Percentiles rank a stretch among this genome's conserved stretches.
phyloP scores from a whole-genome alignment of 2,797 vertebrate species.

The Poecilia picta region DNA sequence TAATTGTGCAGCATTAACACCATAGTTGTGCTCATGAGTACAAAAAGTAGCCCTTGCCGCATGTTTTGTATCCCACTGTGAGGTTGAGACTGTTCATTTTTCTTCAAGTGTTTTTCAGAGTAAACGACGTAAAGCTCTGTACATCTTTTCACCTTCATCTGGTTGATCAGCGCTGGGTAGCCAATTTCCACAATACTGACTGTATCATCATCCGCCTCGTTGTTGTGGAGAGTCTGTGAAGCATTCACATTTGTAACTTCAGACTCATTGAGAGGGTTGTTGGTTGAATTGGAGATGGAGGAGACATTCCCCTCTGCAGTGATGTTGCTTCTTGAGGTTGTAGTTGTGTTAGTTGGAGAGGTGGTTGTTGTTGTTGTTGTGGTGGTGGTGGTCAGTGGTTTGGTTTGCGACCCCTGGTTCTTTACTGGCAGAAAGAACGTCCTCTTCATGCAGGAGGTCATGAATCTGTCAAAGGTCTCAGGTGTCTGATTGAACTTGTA shows the following conservation, averaged over 20 bases:
- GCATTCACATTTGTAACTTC: constrained; percentile 20
- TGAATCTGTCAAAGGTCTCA: constrained; percentile 57
- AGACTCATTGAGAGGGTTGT: constrained; percentile 1
- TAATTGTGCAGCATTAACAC: constrained; percentile 42
- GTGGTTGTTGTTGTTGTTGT: neutral
- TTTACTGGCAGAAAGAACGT: constrained; percentile 58
- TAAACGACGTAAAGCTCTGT: constrained; percentile 69
- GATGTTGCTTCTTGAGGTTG: constrained; percentile 27
- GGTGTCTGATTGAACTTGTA: constrained; percentile 51
- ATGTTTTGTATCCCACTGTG: constrained; percentile 26
- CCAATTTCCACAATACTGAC: constrained; percentile 79
- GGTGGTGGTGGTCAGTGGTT: neutral
- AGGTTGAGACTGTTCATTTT: neutral
- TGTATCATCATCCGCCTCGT: constrained; percentile 45
- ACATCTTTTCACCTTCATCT: constrained; percentile 73
- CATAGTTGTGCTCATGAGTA: constrained; percentile 32
- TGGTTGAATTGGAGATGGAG: neutral
- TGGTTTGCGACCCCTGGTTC: constrained; percentile 16
- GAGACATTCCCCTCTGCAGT: constrained; percentile 7
- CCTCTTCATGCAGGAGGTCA: constrained; percentile 71
- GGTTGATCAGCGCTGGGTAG: constrained; percentile 76
- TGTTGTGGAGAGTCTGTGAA: neutral
- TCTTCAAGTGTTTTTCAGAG: constrained; percentile 61
- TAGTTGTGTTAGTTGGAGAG: constrained; percentile 2
- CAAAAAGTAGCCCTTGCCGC: constrained; percentile 26